Conservation (phyloP, 2,113 vertebrate species). For the Microcebus ravelobensis region DNA sequence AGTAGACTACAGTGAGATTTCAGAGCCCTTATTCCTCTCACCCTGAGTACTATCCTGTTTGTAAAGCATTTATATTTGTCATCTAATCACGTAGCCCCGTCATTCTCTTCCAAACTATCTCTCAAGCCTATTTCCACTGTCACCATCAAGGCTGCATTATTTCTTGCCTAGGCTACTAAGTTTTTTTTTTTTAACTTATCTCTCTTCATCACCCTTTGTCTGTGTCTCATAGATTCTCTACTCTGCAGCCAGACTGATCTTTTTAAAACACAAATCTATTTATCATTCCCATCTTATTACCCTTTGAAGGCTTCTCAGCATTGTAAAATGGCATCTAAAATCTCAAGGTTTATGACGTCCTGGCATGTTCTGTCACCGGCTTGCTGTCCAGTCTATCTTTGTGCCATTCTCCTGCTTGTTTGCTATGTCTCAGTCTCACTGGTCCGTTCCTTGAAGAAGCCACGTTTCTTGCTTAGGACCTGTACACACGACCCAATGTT, state of each 20-base stretch:
- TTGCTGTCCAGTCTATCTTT: not conserved
- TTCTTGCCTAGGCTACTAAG: not conserved
- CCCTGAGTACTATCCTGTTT: accelerated
- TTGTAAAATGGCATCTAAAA: not conserved
- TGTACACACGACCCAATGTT: not conserved
- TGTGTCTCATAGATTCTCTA: not conserved
- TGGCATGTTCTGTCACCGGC: not conserved
- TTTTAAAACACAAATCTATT: slow-evolving; percentile 3
- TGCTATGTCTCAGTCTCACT: not conserved
- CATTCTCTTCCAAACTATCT: not conserved
- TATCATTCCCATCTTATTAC: not conserved
- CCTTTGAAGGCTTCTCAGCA: not conserved
- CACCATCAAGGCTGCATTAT: not conserved
- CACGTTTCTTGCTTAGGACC: not conserved
- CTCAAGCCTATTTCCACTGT: not conserved
- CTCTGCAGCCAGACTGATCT: not conserved
- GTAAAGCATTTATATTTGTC: not conserved
- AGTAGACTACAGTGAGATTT: not conserved
- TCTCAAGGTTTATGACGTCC: not conserved
- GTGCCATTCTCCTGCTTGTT: not conserved
- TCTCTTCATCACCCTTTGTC: not conserved
- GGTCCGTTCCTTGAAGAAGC: not conserved
- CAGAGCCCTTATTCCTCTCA: not conserved
- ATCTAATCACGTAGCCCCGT: not conserved
- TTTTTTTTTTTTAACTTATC: not conserved